These are phyloP conservation scores for Sialis fuliginosa DNA, from an alignment of 2,888 invertebrate genomes.

Conservation along the genomic window DNA sequence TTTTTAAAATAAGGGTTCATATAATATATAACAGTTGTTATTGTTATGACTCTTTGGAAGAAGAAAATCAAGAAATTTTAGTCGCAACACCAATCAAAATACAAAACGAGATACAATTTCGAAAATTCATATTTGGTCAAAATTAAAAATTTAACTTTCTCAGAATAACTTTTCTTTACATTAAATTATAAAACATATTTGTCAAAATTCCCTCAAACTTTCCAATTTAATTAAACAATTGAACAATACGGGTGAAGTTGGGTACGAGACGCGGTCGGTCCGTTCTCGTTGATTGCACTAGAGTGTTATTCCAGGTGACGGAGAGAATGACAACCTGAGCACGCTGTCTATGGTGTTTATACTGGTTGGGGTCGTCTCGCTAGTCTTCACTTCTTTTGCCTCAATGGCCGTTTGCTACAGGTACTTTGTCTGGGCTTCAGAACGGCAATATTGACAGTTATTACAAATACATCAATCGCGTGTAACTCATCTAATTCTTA, in stretches of 20 bases:
- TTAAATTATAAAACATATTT: background rate
- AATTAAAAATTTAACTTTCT: background rate
- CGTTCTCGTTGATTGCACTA: no score
- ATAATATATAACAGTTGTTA: no score
- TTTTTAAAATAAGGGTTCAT: no score
- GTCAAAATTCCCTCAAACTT: background rate
- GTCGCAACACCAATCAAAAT: background rate
- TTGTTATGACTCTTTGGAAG: no score
- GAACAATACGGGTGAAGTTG: background rate
- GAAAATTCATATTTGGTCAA: background rate
- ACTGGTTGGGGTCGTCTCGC: constrained; percentile 80
- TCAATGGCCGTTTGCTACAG: constrained; percentile 91
- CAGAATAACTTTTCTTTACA: no score
- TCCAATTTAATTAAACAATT: background rate
- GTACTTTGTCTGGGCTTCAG: constrained; percentile 32
- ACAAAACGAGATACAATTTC: background rate
- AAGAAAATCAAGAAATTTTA: no score
- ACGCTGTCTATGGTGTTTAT: constrained; percentile 82
- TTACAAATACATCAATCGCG: no score
- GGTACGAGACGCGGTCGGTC: no score
- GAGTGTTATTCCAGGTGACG: constrained; percentile 40
- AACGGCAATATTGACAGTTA: no score
- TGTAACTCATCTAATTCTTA: no score
- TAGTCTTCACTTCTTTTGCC: constrained; percentile 92
- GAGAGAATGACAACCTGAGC: constrained; percentile 68